Percentiles rank a stretch among this genome's conserved stretches.
phyloP scores from a whole-genome alignment of 2,797 vertebrate genomes.

The Argentina silus region DNA sequence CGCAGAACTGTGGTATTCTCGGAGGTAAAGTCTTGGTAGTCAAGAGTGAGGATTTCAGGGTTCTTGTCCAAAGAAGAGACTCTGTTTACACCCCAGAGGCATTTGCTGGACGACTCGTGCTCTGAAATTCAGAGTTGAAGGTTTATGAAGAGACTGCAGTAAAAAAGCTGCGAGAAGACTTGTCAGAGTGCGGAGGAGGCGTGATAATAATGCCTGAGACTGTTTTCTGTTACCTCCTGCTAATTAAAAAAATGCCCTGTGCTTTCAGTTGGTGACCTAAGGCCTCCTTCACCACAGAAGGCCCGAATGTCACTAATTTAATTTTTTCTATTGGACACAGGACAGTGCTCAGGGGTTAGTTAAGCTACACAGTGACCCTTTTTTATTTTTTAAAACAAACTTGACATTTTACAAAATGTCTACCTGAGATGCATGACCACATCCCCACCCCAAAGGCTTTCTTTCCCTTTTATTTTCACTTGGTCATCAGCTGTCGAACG shows the following conservation, averaged over 20 bases:
- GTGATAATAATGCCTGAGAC: slow-evolving; percentile 30
- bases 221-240: slow-evolving; percentile 16
- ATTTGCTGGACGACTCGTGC: slow-evolving; percentile 62
- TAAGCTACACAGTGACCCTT: slow-evolving; percentile 49
- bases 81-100: slow-evolving; percentile 50
- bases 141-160: slow-evolving; percentile 40
- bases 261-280: slow-evolving; percentile 33
- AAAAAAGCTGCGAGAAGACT: slow-evolving; percentile 25
- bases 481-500: background rate
- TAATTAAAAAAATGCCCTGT: slow-evolving; percentile 23
- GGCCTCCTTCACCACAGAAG: slow-evolving; percentile 19
- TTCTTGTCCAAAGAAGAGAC: slow-evolving; percentile 86
- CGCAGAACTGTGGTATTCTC: slow-evolving; percentile 38
- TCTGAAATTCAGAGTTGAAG: slow-evolving; percentile 75
- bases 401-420: slow-evolving; percentile 27
- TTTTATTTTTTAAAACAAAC: slow-evolving; percentile 32
- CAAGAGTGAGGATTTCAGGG: slow-evolving; percentile 81
- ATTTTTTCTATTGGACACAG: slow-evolving; percentile 32
- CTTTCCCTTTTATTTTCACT: slow-evolving; percentile 19
- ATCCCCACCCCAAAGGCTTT: slow-evolving; percentile 16
- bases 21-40: slow-evolving; percentile 44
- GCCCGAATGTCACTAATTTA: slow-evolving; percentile 15
- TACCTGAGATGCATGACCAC: slow-evolving; percentile 54
- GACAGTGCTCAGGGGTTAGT: slow-evolving; percentile 69
- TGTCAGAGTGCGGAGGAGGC: slow-evolving; percentile 25